These are phyloP conservation scores for Flexamia atlantica DNA, from an alignment of 2,888 invertebrate genomes.

Conservation along the genomic window DNA sequence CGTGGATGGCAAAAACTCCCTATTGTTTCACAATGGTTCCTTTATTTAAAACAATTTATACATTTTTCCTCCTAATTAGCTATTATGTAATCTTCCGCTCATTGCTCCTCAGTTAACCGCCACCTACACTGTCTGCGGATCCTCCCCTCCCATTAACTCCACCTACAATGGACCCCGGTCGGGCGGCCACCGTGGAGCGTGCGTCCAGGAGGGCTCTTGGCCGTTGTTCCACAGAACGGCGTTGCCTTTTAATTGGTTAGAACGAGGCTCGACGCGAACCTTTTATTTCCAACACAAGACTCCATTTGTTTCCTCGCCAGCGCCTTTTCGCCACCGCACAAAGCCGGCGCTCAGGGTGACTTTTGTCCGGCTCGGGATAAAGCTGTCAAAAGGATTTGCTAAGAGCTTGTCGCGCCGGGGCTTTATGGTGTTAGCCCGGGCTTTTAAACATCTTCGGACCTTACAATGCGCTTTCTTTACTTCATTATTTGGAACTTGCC, in stretches of 20 bases:
- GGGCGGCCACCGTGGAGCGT: background rate
- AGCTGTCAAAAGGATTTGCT: slow-evolving; percentile 55
- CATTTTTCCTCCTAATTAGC: too few species aligned
- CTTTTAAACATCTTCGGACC: slow-evolving; percentile 31
- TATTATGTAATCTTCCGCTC: too few species aligned
- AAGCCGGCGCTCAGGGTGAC: background rate
- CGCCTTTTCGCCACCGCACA: slow-evolving; percentile 6
- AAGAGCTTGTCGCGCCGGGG: slow-evolving; percentile 41
- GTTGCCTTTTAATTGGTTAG: slow-evolving; percentile 30
- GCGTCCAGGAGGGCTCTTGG: background rate
- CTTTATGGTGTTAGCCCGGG: slow-evolving; percentile 50
- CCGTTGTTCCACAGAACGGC: slow-evolving; percentile 12
- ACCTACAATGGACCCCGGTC: background rate
- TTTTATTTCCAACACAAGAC: slow-evolving; percentile 36
- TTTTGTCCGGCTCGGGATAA: slow-evolving; percentile 41
- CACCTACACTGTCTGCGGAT: too few species aligned
- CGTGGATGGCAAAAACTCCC: too few species aligned
- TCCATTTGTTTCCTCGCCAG: slow-evolving; percentile 20
- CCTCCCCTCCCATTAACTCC: background rate
- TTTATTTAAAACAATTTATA: too few species aligned
- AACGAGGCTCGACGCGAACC: slow-evolving; percentile 4
- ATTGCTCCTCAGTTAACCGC: too few species aligned
- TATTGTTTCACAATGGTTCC: too few species aligned
- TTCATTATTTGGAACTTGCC: background rate
- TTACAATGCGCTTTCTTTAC: slow-evolving; percentile 44